phyloP scores from a whole-genome alignment of 2,113 vertebrate genomes.

The Dromiciops gliroides region DNA sequence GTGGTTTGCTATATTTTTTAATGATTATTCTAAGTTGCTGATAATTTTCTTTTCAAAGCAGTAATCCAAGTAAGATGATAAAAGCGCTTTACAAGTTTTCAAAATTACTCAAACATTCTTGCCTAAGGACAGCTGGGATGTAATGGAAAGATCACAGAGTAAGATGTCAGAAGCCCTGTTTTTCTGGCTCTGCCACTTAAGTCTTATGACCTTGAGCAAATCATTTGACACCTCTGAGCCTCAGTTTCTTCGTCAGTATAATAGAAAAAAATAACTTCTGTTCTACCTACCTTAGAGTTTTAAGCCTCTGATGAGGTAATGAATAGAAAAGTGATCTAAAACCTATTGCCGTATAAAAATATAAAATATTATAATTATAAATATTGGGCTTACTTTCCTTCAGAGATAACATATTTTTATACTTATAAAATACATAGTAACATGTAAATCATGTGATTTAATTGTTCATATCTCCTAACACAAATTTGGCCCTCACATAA shows the following conservation, averaged over 20 bases:
- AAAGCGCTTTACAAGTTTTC: not conserved
- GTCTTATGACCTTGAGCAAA: not conserved
- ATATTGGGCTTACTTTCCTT: not conserved
- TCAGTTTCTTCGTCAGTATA: too few species aligned
- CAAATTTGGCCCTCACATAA: not conserved
- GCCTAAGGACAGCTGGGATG: not conserved
- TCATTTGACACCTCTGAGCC: too few species aligned
- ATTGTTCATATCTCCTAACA: not conserved
- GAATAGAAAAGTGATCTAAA: not conserved
- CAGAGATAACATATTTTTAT: not conserved
- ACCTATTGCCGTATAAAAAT: not conserved
- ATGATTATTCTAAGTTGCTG: not conserved
- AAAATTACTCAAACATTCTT: not conserved
- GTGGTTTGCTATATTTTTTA: not conserved
- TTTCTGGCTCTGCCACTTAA: not conserved
- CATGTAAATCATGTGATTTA: not conserved
- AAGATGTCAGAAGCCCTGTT: too few species aligned
- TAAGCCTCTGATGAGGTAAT: not conserved
- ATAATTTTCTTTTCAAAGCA: not conserved
- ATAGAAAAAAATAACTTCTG: too few species aligned
- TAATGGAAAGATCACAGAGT: not conserved
- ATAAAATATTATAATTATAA: not conserved
- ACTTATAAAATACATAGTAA: not conserved
- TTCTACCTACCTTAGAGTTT: too few species aligned
- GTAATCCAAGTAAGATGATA: not conserved